Base-by-base conservation (phyloP, 2,113 vertebrate species). In the Trichomycterus rosablanca region DNA sequence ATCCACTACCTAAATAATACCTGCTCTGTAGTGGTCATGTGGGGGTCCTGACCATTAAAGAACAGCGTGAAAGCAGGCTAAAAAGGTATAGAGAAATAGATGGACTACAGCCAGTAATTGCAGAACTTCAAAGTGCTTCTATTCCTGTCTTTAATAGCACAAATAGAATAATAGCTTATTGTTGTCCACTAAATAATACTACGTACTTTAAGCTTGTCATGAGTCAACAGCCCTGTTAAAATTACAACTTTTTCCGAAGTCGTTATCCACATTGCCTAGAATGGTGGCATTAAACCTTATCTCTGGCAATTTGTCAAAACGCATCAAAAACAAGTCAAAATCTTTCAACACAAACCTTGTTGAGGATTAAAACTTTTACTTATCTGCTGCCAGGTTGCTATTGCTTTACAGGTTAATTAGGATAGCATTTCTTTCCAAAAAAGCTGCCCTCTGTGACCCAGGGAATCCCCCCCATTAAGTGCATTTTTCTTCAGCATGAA, bases 381-480 rank as follows among this genome's bases (percentile, higher is more conserved):
- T 37, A 72, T 67, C 57, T 18, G 15, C 18, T 67, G 70, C 70
- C 70, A 72, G 54, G 18, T 22, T 12, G 26, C 64, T 58, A 63
- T 63, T 63, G 64, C 48, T 67, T 72, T 67, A 59, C 70, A 63
- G 48, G 18, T 40, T 59, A 65, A 73, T 55, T 50, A 59, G 62
- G 45, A 51, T 73, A 59, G 34, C 64, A 63, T 75, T 73, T 71
- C 50, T 52, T 34, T 46, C 7, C 34, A 59, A 45, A 60, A 68
- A 44, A 46, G 11, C 67, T 60, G 44, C 44, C 63, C 26, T 50
- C 23, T 14, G 44, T 34, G 52, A 62, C 58, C 55, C 59, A 48
- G 72, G 70, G 70, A 76, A 69, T 75, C 66, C 74, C 72, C 34
- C 66, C 51, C 55, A 58, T 50, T 60, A 32, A 65, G 45, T 46